Evolutionary conservation across 2,113 vertebrate genomes (phyloP).

Genomic region (Paedocypris sp.): DNA sequence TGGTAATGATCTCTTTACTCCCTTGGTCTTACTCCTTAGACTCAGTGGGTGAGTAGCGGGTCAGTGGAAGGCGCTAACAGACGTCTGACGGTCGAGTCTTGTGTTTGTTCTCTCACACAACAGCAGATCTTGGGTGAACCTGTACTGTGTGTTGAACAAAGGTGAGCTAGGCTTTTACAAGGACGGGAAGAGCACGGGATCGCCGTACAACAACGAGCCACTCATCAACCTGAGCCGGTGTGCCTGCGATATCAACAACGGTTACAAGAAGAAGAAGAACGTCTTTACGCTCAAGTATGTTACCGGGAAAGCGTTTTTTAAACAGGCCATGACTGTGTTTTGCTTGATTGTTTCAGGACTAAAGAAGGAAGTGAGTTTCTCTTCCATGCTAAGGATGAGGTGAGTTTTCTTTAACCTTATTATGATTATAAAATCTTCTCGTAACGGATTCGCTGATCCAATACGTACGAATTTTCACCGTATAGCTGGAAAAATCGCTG

Average conservation of each 20-base stretch:
- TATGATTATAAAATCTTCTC: too few relatives aligned
- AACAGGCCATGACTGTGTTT: not conserved
- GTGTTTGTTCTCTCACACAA: conserved; percentile 29
- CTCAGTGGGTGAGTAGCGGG: conserved; percentile 29
- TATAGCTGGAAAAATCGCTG: too few relatives aligned
- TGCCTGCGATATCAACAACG: conserved; percentile 75
- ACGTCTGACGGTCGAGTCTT: conserved; percentile 4
- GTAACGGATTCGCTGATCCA: too few relatives aligned
- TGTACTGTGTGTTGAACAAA: conserved; percentile 86
- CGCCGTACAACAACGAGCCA: conserved; percentile 75
- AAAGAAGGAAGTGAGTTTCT: conserved; percentile 83
- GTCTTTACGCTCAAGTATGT: conserved; percentile 88
- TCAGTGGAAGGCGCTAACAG: not conserved
- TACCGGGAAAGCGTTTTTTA: not conserved
- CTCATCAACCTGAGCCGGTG: conserved; percentile 73
- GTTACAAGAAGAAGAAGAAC: conserved; percentile 96
- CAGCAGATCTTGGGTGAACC: conserved; percentile 87
- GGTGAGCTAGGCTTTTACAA: conserved; percentile 92
- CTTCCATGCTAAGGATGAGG: conserved; percentile 89
- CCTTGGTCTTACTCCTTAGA: conserved; percentile 1
- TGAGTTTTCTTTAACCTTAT: conserved; percentile 45
- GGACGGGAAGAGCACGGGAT: conserved; percentile 71
- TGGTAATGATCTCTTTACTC: conserved; percentile 16
- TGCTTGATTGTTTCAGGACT: conserved; percentile 59
- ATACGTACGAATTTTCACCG: too few relatives aligned